phyloP scores from a whole-genome alignment of 2,113 vertebrate genomes.

The Platycercus adscitus region DNA sequence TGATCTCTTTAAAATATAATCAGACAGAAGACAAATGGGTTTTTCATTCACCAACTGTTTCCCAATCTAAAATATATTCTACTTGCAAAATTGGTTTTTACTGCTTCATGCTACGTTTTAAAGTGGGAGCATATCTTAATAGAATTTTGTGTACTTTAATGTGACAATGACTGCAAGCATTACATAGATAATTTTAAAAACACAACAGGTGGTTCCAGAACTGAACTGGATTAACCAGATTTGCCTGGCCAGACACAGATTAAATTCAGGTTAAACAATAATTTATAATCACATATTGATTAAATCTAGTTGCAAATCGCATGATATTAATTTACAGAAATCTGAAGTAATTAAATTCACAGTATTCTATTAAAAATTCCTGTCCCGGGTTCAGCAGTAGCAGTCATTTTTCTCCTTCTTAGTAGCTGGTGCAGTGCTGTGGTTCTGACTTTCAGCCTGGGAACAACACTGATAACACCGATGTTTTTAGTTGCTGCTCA shows the following conservation, averaged over 20 bases:
- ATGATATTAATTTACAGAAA: background rate
- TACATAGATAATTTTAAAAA: background rate
- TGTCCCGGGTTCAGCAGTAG: too few relatives aligned
- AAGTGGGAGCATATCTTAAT: background rate
- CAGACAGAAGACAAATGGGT: background rate
- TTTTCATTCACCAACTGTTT: conserved; percentile 21
- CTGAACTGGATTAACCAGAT: background rate
- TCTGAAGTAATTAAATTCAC: background rate
- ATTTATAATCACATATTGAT: background rate
- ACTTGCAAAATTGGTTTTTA: background rate
- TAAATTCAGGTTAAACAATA: background rate
- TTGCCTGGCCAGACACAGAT: background rate
- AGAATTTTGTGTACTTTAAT: background rate
- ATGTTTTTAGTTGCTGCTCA: too few relatives aligned
- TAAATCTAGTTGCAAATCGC: background rate
- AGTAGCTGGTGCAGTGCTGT: too few relatives aligned
- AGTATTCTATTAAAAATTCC: background rate
- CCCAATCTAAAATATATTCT: background rate
- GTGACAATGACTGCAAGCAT: background rate
- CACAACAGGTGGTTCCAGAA: background rate
- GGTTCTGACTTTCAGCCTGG: too few relatives aligned
- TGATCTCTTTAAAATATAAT: background rate
- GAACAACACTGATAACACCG: background rate
- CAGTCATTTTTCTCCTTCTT: too few relatives aligned
- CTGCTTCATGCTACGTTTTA: background rate